A percentile compares a stretch with the other conserved stretches of the same genome.
Conservation (phyloP, 2,888 invertebrate species). For the Ptychoptera contaminata region DNA sequence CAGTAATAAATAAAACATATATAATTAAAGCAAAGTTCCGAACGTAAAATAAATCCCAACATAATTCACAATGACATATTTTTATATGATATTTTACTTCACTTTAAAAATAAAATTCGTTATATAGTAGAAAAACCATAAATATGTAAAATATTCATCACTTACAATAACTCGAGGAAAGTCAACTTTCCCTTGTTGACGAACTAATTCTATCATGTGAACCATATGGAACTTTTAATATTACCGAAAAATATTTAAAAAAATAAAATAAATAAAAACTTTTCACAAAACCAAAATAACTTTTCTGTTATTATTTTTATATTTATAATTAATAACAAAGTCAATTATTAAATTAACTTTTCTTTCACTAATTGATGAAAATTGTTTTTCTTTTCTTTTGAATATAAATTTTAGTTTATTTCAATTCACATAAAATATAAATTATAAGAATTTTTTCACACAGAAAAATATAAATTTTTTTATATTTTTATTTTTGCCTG, state of each 20-base stretch:
- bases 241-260: not conserved
- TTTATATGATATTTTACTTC: too few relatives aligned
- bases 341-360: not conserved
- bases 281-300: not conserved
- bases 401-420: too few relatives aligned
- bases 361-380: not conserved
- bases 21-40: too few relatives aligned
- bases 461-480: slow-evolving; percentile 10
- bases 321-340: not conserved
- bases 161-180: slow-evolving; percentile 63
- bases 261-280: not conserved
- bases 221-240: slow-evolving; percentile 54
- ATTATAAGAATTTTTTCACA: slow-evolving; percentile 3
- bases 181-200: slow-evolving; percentile 56
- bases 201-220: slow-evolving; percentile 65
- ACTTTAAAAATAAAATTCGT: too few relatives aligned
- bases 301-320: not conserved
- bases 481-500: slow-evolving; percentile 9
- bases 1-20: too few relatives aligned
- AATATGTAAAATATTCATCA: too few relatives aligned
- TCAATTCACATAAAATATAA: too few relatives aligned
- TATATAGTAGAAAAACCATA: not conserved
- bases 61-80: too few relatives aligned
- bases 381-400: not conserved
- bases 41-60: too few relatives aligned